These are phyloP conservation scores for Mystacornis crossleyi DNA, from an alignment of 2,113 vertebrate species.

Conservation along the genomic window DNA sequence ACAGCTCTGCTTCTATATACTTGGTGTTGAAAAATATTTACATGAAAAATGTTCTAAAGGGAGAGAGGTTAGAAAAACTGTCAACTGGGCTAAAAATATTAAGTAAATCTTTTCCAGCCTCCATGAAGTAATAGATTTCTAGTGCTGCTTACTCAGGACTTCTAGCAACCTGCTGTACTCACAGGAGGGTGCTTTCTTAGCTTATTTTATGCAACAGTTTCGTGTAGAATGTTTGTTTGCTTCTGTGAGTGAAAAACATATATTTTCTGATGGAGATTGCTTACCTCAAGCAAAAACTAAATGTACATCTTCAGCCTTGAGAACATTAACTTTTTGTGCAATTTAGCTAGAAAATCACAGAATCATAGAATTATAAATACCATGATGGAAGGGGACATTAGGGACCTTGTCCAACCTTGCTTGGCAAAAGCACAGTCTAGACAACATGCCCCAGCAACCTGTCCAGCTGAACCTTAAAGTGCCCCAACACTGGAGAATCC, in stretches of 20 bases:
- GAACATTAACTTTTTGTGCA: neutral
- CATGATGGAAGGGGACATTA: neutral
- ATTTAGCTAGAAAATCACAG: neutral
- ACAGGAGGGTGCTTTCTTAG: neutral
- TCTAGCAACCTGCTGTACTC: neutral
- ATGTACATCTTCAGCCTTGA: neutral
- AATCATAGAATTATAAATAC: neutral
- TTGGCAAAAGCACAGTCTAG: neutral
- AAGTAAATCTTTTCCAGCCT: neutral
- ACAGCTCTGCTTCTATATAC: neutral
- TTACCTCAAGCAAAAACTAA: neutral
- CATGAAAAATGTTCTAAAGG: neutral
- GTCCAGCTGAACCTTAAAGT: neutral
- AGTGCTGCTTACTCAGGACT: neutral
- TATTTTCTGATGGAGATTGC: neutral
- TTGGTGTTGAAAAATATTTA: neutral
- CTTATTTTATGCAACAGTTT: neutral
- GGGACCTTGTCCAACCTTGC: neutral
- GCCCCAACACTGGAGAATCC: fast-evolving
- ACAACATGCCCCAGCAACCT: neutral
- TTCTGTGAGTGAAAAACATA: neutral
- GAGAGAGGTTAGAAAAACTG: constrained; percentile 6
- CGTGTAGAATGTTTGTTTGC: neutral
- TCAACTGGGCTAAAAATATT: neutral
- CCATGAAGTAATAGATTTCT: neutral